Conservation (phyloP, 53 echinoderm and acorn worm genomes). For the Crossaster papposus region DNA sequence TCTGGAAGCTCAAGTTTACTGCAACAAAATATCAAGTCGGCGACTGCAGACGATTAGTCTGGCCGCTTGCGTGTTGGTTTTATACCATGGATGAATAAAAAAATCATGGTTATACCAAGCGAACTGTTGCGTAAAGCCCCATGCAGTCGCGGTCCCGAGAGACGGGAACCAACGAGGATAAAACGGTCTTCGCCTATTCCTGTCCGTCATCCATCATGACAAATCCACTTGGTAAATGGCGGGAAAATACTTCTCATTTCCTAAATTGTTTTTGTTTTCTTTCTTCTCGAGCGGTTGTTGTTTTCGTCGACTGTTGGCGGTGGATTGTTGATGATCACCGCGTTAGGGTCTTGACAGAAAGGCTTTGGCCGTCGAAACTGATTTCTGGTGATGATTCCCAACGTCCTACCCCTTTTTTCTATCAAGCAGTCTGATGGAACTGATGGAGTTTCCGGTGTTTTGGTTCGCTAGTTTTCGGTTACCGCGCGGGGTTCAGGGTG, state of each 20-base stretch:
- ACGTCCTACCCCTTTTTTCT: neutral
- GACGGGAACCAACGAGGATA: slow-evolving; percentile 41
- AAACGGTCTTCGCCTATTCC: slow-evolving; percentile 31
- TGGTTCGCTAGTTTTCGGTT: slow-evolving; percentile 27
- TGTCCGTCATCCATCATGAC: slow-evolving; percentile 18
- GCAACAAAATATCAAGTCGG: neutral
- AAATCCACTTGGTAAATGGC: slow-evolving; percentile 32
- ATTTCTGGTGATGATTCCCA: slow-evolving; percentile 41
- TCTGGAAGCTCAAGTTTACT: neutral
- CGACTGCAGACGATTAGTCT: neutral
- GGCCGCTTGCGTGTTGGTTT: neutral
- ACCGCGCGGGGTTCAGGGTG: slow-evolving; percentile 29
- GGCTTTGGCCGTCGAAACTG: slow-evolving; percentile 33
- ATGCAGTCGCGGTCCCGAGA: slow-evolving; percentile 41
- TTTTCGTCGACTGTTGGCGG: slow-evolving; percentile 39
- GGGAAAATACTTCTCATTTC: slow-evolving; percentile 4
- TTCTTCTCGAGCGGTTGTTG: slow-evolving; percentile 22
- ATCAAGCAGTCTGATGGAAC: neutral
- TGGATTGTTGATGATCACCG: slow-evolving; percentile 34
- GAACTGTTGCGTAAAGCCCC: slow-evolving; percentile 22
- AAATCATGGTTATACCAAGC: no score
- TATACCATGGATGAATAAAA: no score
- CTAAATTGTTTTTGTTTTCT: neutral
- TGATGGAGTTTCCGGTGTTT: neutral
- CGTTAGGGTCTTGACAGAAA: slow-evolving; percentile 31